These are phyloP conservation scores for Quiscalus mexicanus DNA, from an alignment of 2,113 vertebrate genomes.

Conservation along the genomic window DNA sequence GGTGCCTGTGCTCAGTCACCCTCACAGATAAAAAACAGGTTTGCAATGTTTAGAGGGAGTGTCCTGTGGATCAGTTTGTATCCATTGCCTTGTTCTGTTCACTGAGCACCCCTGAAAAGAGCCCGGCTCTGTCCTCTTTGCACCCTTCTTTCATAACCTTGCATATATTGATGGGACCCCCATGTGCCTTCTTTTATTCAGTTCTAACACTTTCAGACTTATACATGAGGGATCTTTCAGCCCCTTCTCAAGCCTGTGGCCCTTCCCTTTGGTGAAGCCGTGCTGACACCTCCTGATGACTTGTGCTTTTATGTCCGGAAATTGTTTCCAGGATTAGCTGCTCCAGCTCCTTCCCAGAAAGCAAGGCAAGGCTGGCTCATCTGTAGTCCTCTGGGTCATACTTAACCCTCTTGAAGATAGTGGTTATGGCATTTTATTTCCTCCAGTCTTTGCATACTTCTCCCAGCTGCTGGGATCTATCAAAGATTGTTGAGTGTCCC, in stretches of 20 bases:
- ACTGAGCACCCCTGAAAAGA: background rate
- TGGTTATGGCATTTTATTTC: background rate
- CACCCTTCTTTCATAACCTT: background rate
- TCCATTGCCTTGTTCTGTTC: background rate
- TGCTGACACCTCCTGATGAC: background rate
- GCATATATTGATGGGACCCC: background rate
- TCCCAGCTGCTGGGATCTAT: fast-evolving
- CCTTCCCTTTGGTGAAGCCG: background rate
- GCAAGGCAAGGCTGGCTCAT: background rate
- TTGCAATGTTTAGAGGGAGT: background rate
- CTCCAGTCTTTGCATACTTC: background rate
- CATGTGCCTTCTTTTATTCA: background rate
- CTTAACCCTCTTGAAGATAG: background rate
- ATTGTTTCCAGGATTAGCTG: background rate
- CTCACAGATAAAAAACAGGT: background rate
- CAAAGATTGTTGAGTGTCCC: background rate
- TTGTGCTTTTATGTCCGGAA: background rate
- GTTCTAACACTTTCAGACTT: background rate
- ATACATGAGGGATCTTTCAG: background rate
- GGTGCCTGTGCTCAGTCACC: fast-evolving
- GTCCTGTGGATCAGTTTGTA: background rate
- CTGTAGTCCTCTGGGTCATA: background rate
- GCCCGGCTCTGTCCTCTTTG: background rate
- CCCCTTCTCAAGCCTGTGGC: background rate
- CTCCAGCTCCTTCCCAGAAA: background rate